These are phyloP conservation scores for Tupiocoris notatus DNA, from an alignment of 2,888 invertebrate species.

Conservation along the genomic window DNA sequence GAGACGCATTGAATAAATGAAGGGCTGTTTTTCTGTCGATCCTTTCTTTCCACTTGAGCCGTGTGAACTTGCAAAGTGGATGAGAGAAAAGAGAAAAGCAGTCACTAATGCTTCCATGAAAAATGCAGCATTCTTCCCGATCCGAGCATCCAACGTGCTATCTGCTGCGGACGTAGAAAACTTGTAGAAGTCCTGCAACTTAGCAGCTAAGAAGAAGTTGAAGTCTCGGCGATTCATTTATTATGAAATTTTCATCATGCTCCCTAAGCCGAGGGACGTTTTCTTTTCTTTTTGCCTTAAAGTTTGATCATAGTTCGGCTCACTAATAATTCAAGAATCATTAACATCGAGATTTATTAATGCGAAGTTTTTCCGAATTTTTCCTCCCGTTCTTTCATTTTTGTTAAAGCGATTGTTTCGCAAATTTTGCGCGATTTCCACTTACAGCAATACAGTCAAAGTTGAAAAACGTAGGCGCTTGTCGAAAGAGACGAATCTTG, in stretches of 20 bases:
- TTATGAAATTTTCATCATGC: slow-evolving; percentile 41
- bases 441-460: no score
- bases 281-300: no score
- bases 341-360: no score
- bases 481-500: no score
- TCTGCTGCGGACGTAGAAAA: neutral
- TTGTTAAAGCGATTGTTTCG: no score
- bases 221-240: slow-evolving; percentile 33
- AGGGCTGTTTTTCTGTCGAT: neutral
- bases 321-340: no score
- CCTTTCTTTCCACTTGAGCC: neutral
- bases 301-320: no score
- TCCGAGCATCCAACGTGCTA: neutral
- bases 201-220: slow-evolving; percentile 17
- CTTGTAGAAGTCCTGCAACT: neutral
- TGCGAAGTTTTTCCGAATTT: no score
- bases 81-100: neutral
- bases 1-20: neutral
- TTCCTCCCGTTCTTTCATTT: no score
- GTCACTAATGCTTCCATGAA: slow-evolving; percentile 36
- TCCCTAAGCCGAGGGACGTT: slow-evolving; percentile 2
- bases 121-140: slow-evolving; percentile 28
- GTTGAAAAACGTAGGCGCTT: no score
- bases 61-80: neutral
- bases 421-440: no score